phyloP scores from a whole-genome alignment of 2,888 invertebrate genomes.

The Luperina nickerlii region DNA sequence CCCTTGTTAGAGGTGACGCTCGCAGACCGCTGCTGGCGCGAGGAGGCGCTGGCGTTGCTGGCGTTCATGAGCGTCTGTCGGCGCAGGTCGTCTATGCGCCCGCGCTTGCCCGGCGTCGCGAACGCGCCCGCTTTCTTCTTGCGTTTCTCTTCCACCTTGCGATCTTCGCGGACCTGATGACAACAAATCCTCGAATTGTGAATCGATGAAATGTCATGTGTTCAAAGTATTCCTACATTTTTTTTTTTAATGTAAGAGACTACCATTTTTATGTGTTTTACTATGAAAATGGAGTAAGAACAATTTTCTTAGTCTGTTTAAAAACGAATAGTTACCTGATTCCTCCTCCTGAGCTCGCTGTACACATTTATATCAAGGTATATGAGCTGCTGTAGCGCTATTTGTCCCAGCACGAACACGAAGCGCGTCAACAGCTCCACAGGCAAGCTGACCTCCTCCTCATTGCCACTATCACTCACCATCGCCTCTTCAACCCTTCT shows the following conservation, averaged over 20 bases:
- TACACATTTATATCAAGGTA: slow-evolving; percentile 96
- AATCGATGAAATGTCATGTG: background rate
- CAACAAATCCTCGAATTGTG: background rate
- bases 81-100: slow-evolving; percentile 80
- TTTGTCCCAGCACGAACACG: slow-evolving; percentile 93
- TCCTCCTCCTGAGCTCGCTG: slow-evolving; percentile 92
- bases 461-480: slow-evolving; percentile 77
- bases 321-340: slow-evolving; percentile 77
- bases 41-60: slow-evolving; percentile 86
- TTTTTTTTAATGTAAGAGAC: background rate
- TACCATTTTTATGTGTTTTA: background rate
- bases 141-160: slow-evolving; percentile 85
- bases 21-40: slow-evolving; percentile 81
- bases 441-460: slow-evolving; percentile 80
- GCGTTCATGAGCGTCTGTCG: slow-evolving; percentile 84
- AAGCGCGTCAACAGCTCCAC: slow-evolving; percentile 88
- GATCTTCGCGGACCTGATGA: slow-evolving; percentile 84
- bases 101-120: slow-evolving; percentile 82
- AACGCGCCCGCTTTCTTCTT: slow-evolving; percentile 84
- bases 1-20: slow-evolving; percentile 82
- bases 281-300: background rate
- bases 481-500: slow-evolving; percentile 83
- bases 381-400: slow-evolving; percentile 94
- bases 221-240: background rate
- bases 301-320: background rate